A percentile compares a stretch with the other conserved stretches of the same genome.
phyloP scores from a whole-genome alignment of 2,888 invertebrate genomes.

The Trichopria drosophilae region DNA sequence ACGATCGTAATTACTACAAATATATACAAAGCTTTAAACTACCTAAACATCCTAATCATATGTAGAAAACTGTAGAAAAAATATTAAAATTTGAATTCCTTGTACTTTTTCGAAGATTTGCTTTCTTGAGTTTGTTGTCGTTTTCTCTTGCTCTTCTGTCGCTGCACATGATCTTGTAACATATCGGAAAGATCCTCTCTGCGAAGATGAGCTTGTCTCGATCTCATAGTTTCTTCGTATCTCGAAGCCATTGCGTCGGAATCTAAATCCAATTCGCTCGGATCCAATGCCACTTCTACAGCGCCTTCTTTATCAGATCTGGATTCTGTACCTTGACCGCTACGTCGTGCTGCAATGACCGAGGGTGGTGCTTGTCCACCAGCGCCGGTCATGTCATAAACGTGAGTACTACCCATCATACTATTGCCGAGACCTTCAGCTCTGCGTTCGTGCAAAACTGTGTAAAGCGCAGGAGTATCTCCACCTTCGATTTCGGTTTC shows the following conservation, averaged over 20 bases:
- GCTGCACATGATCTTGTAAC: conserved; percentile 96
- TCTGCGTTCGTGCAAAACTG: conserved; percentile 92
- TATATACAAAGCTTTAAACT: too few relatives aligned
- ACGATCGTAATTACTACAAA: too few relatives aligned
- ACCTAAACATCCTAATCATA: too few relatives aligned
- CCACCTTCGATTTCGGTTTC: conserved; percentile 94
- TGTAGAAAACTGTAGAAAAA: too few relatives aligned
- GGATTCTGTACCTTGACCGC: conserved; percentile 54
- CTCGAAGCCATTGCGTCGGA: conserved; percentile 94
- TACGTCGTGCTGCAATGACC: conserved; percentile 56
- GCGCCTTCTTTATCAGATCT: conserved; percentile 64
- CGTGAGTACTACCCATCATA: conserved; percentile 99
- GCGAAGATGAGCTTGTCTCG: conserved; percentile 84
- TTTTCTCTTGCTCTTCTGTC: conserved; percentile 95
- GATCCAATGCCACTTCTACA: conserved; percentile 94
- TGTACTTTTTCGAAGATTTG: conserved; percentile 94
- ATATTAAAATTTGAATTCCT: conserved; percentile 92
- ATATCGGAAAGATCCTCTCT: conserved; percentile 97
- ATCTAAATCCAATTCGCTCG: conserved; percentile 94
- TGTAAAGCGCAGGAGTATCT: conserved; percentile 93
- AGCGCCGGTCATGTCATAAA: conserved; percentile 87
- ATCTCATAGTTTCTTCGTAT: conserved; percentile 94
- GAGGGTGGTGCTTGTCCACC: conserved; percentile 64
- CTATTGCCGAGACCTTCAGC: conserved; percentile 83
- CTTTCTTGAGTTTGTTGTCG: conserved; percentile 87